phyloP scores from a whole-genome alignment of 2,888 invertebrate genomes.

The Cataglyphis cursor region DNA sequence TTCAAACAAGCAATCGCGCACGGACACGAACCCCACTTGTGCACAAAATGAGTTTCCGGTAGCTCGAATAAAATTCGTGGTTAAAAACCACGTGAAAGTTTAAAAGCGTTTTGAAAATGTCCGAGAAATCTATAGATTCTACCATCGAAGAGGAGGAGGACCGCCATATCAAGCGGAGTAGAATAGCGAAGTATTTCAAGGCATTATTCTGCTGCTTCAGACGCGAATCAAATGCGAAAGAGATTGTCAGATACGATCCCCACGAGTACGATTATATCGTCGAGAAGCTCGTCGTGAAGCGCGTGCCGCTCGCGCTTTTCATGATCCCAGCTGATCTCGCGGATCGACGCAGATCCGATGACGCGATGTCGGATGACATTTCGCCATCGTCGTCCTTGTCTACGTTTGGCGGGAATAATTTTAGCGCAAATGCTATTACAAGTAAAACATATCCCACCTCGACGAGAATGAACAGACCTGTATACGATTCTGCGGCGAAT shows the following conservation, averaged over 20 bases:
- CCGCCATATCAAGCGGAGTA: not conserved
- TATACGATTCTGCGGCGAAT: not conserved
- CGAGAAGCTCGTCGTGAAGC: slow-evolving; percentile 78
- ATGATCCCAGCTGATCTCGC: slow-evolving; percentile 51
- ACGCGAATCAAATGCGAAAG: not conserved
- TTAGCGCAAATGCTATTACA: not conserved
- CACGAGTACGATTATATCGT: slow-evolving; percentile 77
- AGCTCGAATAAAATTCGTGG: not conserved
- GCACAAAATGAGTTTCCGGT: not conserved
- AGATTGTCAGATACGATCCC: slow-evolving; percentile 28
- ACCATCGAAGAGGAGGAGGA: not conserved
- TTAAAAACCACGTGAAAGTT: not conserved
- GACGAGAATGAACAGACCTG: not conserved
- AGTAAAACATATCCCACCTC: not conserved
- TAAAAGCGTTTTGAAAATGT: slow-evolving; percentile 24
- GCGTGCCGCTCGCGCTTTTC: slow-evolving; percentile 73
- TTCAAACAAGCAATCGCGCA: not conserved
- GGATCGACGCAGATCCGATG: not conserved
- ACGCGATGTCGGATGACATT: not conserved
- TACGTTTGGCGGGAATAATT: not conserved
- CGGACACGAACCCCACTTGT: not conserved
- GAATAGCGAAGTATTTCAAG: slow-evolving; percentile 1
- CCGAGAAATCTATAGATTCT: slow-evolving; percentile 1
- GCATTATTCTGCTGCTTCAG: slow-evolving; percentile 12
- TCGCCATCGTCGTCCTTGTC: slow-evolving; percentile 12